These are phyloP conservation scores for Drosophila austrosaltans DNA, from an alignment of 2,888 invertebrate species.

Conservation along the genomic window DNA sequence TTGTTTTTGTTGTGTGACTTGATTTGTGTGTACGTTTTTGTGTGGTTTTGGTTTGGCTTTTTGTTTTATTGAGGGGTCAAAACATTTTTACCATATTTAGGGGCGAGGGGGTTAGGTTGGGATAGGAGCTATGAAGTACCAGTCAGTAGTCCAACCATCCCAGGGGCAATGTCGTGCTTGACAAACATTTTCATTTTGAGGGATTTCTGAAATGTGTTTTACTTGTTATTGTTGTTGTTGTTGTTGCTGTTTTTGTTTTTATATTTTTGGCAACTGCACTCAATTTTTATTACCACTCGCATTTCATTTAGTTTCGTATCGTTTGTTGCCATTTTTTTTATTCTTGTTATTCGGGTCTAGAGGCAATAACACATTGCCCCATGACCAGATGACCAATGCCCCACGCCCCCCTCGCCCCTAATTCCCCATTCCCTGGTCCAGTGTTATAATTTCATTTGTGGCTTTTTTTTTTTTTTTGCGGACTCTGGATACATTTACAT, in stretches of 20 bases:
- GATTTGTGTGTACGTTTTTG: not conserved
- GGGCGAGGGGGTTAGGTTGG: not conserved
- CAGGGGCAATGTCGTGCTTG: constrained; percentile 13
- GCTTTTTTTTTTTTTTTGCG: constrained; percentile 28
- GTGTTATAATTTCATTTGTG: constrained; percentile 72
- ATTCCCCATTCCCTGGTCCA: not conserved
- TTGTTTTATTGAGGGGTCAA: constrained; percentile 10
- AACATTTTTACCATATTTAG: constrained; percentile 5
- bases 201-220: constrained; percentile 24
- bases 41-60: not conserved
- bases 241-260: constrained; percentile 37
- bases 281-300: constrained; percentile 66
- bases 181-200: constrained; percentile 16
- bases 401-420: not conserved
- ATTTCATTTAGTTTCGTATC: constrained; percentile 50
- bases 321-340: not conserved
- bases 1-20: not conserved
- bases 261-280: constrained; percentile 62
- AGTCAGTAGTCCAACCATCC: not conserved
- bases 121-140: not conserved
- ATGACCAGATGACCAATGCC: not conserved
- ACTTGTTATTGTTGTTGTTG: constrained; percentile 7
- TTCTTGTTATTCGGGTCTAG: not conserved
- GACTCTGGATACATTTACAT: constrained; percentile 69
- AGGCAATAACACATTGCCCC: not conserved